These are phyloP conservation scores for Cosmia pyralina DNA, from an alignment of 2,888 invertebrate genomes.

Conservation along the genomic window DNA sequence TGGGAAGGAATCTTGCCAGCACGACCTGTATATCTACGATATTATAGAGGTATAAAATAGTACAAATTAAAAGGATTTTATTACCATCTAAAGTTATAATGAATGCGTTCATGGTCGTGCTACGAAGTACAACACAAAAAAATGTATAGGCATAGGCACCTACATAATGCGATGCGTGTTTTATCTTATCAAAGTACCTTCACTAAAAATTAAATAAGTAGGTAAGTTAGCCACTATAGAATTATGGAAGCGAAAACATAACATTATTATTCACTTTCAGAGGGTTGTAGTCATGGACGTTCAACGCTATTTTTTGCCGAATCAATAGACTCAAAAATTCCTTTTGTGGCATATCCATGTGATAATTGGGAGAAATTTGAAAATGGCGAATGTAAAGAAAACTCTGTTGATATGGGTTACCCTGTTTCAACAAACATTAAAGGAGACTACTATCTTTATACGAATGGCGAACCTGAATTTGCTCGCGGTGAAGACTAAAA, in stretches of 20 bases:
- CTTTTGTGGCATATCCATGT: constrained; percentile 91
- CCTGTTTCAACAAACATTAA: constrained; percentile 69
- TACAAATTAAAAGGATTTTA: too few species aligned
- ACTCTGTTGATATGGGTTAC: constrained; percentile 90
- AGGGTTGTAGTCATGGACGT: constrained; percentile 93
- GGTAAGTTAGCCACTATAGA: not conserved
- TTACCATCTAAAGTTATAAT: too few species aligned
- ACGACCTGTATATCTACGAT: too few species aligned
- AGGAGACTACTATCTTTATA: constrained; percentile 91
- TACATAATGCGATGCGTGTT: too few species aligned
- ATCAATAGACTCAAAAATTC: constrained; percentile 89
- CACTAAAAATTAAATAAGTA: not conserved
- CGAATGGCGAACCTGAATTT: constrained; percentile 89
- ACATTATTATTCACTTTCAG: constrained; percentile 78
- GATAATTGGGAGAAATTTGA: constrained; percentile 86
- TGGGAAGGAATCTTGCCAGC: too few species aligned
- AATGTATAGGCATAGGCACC: too few species aligned
- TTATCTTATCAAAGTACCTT: too few species aligned
- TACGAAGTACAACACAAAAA: too few species aligned
- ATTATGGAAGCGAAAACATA: not conserved
- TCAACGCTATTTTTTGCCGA: constrained; percentile 91
- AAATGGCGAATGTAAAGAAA: constrained; percentile 79
- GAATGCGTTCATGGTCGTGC: too few species aligned
- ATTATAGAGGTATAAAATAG: too few species aligned
- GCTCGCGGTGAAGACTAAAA: constrained; percentile 77